phyloP scores from a whole-genome alignment of 1,140 invertebrate genomes.

The Zaprionus kolodkinae region DNA sequence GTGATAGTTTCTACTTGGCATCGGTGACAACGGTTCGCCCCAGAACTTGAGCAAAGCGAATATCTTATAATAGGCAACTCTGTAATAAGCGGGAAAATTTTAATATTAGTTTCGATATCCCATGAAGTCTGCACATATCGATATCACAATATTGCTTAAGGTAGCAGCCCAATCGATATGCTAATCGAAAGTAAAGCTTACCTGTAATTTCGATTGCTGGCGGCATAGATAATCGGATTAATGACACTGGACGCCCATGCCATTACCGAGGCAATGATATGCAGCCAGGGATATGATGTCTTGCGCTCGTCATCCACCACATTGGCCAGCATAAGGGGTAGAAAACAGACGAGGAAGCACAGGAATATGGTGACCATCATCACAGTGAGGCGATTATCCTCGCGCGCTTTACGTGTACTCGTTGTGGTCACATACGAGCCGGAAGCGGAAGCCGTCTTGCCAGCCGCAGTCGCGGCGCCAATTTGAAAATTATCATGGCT shows the following conservation, averaged over 20 bases:
- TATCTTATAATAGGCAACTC: constrained; percentile 80
- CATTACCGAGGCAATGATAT: constrained; percentile 91
- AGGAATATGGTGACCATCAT: constrained; percentile 94
- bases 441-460: constrained; percentile 53
- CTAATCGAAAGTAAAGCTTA: constrained; percentile 16
- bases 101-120: background rate
- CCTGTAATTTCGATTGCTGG: constrained; percentile 92
- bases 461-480: constrained; percentile 36
- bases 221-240: constrained; percentile 94
- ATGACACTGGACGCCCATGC: constrained; percentile 94
- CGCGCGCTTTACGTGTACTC: constrained; percentile 84
- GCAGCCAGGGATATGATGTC: constrained; percentile 89
- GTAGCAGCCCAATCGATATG: background rate
- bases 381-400: constrained; percentile 91
- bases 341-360: constrained; percentile 92
- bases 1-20: constrained; percentile 82
- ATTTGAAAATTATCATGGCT: constrained; percentile 75
- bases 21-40: constrained; percentile 80
- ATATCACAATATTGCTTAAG: background rate
- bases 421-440: constrained; percentile 66
- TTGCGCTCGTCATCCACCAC: constrained; percentile 89
- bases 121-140: background rate
- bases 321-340: constrained; percentile 94
- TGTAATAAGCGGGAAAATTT: constrained; percentile 31
- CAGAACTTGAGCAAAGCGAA: constrained; percentile 79